Evolutionary conservation across 2,797 vertebrate species (phyloP).

Genomic region (Manis pentadactyla): DNA sequence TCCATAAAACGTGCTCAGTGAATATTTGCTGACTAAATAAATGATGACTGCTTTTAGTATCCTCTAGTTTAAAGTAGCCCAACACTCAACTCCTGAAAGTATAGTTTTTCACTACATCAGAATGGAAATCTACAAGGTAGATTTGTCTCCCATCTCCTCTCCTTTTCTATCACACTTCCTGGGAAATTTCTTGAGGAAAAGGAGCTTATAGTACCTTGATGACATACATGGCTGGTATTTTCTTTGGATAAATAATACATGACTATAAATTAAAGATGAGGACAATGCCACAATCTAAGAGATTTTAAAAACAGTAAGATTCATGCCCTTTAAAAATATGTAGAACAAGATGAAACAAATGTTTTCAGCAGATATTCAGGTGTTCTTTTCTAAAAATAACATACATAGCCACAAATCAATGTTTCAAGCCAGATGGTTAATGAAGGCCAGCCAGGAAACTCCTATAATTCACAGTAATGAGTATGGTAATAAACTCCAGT

Average conservation of each 20-base stretch:
- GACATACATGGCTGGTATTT: background rate
- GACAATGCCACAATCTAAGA: slow-evolving; percentile 39
- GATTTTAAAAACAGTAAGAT: slow-evolving; percentile 65
- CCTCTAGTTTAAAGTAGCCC: background rate
- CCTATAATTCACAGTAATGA: slow-evolving; percentile 89
- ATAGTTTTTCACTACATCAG: background rate
- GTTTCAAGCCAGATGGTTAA: slow-evolving; percentile 89
- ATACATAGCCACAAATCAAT: slow-evolving; percentile 87
- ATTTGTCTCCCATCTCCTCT: background rate
- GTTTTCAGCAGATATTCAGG: slow-evolving; percentile 84
- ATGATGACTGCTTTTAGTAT: background rate
- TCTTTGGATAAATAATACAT: slow-evolving; percentile 41
- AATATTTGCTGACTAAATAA: background rate
- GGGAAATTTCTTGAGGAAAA: slow-evolving; percentile 55
- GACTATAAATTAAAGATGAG: slow-evolving; percentile 75
- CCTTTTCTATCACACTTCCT: background rate
- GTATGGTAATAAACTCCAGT: slow-evolving; percentile 86
- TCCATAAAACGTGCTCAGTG: background rate
- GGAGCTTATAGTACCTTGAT: background rate
- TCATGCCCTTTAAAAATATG: slow-evolving; percentile 81
- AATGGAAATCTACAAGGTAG: slow-evolving; percentile 39
- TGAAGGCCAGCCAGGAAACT: slow-evolving; percentile 87
- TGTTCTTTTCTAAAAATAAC: slow-evolving; percentile 86
- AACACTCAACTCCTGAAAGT: background rate
- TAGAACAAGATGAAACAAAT: slow-evolving; percentile 82